Percentiles rank a stretch among this genome's conserved stretches.
These are phyloP conservation scores for Strigamia maritima DNA, from an alignment of 2,888 invertebrate genomes.

Conservation along the genomic window DNA sequence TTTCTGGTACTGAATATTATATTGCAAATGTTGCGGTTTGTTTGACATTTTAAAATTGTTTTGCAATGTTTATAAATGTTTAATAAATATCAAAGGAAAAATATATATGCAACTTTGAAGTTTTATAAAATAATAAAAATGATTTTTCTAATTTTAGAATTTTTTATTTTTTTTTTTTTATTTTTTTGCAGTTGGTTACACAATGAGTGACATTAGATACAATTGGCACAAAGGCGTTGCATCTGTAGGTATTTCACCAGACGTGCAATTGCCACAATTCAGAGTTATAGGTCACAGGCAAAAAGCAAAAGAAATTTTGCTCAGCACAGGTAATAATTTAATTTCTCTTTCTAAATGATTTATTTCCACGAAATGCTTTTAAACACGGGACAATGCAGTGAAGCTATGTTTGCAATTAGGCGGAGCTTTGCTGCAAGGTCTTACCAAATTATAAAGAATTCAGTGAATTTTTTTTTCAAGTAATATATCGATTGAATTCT, in stretches of 20 bases:
- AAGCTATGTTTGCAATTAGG: neutral
- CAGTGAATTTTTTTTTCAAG: too few species aligned
- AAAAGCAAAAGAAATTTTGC: slow-evolving; percentile 43
- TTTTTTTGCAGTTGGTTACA: slow-evolving; percentile 48
- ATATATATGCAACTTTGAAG: too few species aligned
- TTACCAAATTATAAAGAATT: too few species aligned
- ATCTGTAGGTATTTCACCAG: slow-evolving; percentile 46
- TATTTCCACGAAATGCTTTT: neutral
- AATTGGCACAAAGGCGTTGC: slow-evolving; percentile 46
- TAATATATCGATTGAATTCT: too few species aligned
- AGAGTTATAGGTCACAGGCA: slow-evolving; percentile 46
- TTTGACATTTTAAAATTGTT: too few species aligned
- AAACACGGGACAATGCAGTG: neutral
- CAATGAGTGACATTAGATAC: slow-evolving; percentile 48
- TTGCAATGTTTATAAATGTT: too few species aligned
- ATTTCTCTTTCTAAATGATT: neutral
- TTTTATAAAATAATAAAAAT: neutral
- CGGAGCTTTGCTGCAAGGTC: neutral
- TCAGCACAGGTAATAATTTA: slow-evolving; percentile 37
- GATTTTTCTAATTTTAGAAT: neutral
- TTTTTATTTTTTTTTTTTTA: neutral
- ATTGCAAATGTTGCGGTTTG: too few species aligned
- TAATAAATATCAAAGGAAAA: too few species aligned
- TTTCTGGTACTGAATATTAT: too few species aligned
- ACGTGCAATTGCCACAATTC: slow-evolving; percentile 49